Evolutionary conservation across 2,113 vertebrate species (phyloP).

Genomic region (Ceyx cyanopectus): DNA sequence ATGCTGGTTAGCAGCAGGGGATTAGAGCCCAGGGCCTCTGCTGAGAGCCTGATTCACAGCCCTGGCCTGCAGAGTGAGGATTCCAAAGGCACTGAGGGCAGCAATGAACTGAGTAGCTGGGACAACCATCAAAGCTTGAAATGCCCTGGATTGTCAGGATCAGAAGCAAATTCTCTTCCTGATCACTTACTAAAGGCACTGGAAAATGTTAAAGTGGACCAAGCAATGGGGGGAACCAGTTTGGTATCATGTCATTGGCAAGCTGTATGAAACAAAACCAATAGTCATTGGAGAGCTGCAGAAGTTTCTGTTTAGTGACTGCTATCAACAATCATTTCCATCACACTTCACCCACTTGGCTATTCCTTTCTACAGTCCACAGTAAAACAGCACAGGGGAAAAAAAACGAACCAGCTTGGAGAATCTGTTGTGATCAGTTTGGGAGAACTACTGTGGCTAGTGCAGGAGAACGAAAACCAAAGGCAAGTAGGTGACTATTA

Average conservation of each 20-base stretch:
- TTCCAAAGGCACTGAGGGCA: not conserved
- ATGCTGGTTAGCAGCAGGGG: conserved; percentile 11
- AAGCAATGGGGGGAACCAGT: not conserved
- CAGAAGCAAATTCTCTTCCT: not conserved
- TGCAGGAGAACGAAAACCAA: not conserved
- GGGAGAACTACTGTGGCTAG: not conserved
- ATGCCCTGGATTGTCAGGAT: not conserved
- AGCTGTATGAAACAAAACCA: not conserved
- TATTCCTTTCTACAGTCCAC: not conserved
- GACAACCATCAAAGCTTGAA: not conserved
- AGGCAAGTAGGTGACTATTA: not conserved
- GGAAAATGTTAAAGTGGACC: not conserved
- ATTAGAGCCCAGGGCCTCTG: not conserved
- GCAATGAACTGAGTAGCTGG: not conserved
- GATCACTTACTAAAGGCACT: not conserved
- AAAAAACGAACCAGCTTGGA: not conserved
- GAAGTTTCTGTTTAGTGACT: not conserved
- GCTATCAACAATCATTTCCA: not conserved
- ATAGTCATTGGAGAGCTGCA: not conserved
- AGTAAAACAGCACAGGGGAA: not conserved
- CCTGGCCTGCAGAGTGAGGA: not conserved
- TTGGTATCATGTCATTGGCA: not conserved
- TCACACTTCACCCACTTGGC: not conserved
- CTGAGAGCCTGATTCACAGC: not conserved
- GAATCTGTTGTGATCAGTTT: not conserved